A percentile compares a stretch with the other conserved stretches of the same genome.
Evolutionary conservation across 30 jellyfish, hydroid and myxozoan species (phyloP).

Genomic region (Sanderia malayensis): DNA sequence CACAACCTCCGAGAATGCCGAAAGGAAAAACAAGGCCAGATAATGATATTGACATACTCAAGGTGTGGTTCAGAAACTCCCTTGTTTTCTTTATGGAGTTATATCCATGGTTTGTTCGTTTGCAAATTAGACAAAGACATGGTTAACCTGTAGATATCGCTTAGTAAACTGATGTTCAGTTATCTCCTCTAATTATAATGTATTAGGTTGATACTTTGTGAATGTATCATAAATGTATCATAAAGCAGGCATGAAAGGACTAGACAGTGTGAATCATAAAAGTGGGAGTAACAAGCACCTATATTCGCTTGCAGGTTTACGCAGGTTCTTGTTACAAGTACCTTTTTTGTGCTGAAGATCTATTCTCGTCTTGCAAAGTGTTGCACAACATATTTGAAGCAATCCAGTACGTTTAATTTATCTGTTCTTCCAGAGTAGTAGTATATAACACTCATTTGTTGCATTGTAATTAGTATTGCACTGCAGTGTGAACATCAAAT

Average conservation of each 20-base stretch:
- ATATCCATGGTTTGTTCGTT: neutral
- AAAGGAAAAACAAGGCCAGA: constrained; percentile 47
- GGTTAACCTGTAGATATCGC: neutral
- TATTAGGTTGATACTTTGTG: neutral
- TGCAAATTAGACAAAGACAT: too few relatives aligned
- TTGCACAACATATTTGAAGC: constrained; percentile 14
- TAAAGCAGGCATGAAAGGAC: too few relatives aligned
- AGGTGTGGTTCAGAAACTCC: constrained; percentile 15
- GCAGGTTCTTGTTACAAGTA: constrained; percentile 41
- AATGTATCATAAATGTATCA: neutral
- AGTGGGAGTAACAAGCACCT: neutral
- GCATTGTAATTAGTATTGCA: neutral
- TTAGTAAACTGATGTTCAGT: neutral
- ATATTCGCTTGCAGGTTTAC: constrained; percentile 24
- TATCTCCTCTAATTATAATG: neutral
- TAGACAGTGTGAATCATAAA: too few relatives aligned
- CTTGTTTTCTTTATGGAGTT: neutral
- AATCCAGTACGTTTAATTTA: constrained; percentile 14
- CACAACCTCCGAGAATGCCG: constrained; percentile 49
- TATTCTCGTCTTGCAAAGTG: constrained; percentile 8
- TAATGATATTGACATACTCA: constrained; percentile 31
- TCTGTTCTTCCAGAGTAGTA: too few relatives aligned
- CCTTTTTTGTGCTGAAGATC: constrained; percentile 45
- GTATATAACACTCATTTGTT: neutral
- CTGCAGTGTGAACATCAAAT: neutral